Evolutionary conservation across 2,888 invertebrate genomes (phyloP).

Genomic region (Phrixothrix hirtus): DNA sequence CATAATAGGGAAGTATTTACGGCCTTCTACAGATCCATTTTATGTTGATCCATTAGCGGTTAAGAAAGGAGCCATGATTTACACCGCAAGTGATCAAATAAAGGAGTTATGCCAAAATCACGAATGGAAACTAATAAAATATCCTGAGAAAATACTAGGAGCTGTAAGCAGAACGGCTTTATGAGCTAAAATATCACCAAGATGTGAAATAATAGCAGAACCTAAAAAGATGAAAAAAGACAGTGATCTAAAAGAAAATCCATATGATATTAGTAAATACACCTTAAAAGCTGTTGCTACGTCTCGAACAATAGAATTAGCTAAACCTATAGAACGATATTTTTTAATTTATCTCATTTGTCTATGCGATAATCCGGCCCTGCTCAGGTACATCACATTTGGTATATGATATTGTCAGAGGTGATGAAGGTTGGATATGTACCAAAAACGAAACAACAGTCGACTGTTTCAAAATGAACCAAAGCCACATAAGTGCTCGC

Average conservation of each 20-base stretch:
- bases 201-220: slow-evolving; percentile 45
- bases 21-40: slow-evolving; percentile 32
- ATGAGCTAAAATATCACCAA: too few species aligned
- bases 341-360: too few species aligned
- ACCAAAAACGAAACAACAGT: too few species aligned
- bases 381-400: too few species aligned
- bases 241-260: slow-evolving; percentile 57
- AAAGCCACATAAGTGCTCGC: too few species aligned
- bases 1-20: slow-evolving; percentile 21
- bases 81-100: slow-evolving; percentile 54
- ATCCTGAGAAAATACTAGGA: slow-evolving; percentile 20
- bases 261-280: slow-evolving; percentile 56
- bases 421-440: too few species aligned
- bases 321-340: slow-evolving; percentile 52
- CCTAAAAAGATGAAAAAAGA: slow-evolving; percentile 51
- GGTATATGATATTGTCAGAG: too few species aligned
- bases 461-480: too few species aligned
- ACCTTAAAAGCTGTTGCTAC: slow-evolving; percentile 59
- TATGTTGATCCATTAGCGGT: slow-evolving; percentile 48
- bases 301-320: slow-evolving; percentile 55
- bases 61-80: slow-evolving; percentile 52
- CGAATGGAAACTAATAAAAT: slow-evolving; percentile 35
- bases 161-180: slow-evolving; percentile 30
- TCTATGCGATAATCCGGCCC: too few species aligned
- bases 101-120: slow-evolving; percentile 56